phyloP scores from a whole-genome alignment of 2,113 vertebrate species.

The Sander lucioperca region DNA sequence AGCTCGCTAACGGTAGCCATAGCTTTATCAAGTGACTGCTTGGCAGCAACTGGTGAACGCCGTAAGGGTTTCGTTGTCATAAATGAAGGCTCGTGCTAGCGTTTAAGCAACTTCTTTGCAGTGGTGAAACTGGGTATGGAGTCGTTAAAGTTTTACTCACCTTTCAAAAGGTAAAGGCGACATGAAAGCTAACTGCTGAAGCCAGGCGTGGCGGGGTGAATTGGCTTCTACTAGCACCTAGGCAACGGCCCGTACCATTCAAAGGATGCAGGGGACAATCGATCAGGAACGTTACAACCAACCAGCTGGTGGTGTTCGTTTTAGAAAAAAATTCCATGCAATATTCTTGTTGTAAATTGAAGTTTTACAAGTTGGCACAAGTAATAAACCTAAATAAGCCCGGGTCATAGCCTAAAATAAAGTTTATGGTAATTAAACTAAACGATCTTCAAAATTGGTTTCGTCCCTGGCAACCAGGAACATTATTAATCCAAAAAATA shows the following conservation, averaged over 20 bases:
- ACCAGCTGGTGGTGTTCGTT: not conserved
- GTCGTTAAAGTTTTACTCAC: slow-evolving; percentile 48
- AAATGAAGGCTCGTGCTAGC: not conserved
- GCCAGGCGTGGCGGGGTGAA: slow-evolving; percentile 62
- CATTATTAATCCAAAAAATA: not conserved
- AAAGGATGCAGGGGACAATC: not conserved
- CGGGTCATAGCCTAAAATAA: no score
- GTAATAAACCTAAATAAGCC: not conserved
- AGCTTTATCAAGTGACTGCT: slow-evolving; percentile 4
- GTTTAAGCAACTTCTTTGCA: not conserved
- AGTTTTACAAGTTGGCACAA: not conserved
- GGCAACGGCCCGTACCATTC: slow-evolving; percentile 82
- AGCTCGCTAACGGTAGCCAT: slow-evolving; percentile 61
- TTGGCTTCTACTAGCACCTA: slow-evolving; percentile 72
- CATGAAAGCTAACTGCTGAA: not conserved
- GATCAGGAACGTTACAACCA: not conserved
- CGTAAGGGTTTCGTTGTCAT: not conserved
- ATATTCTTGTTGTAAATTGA: not conserved
- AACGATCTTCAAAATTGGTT: not conserved
- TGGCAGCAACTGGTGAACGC: not conserved
- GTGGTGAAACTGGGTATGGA: not conserved
- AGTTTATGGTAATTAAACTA: not conserved
- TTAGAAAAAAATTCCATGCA: not conserved
- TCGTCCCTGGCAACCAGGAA: not conserved
- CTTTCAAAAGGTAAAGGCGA: not conserved